phyloP scores from a whole-genome alignment of 2,113 vertebrate genomes.

The Elgaria multicarinata region DNA sequence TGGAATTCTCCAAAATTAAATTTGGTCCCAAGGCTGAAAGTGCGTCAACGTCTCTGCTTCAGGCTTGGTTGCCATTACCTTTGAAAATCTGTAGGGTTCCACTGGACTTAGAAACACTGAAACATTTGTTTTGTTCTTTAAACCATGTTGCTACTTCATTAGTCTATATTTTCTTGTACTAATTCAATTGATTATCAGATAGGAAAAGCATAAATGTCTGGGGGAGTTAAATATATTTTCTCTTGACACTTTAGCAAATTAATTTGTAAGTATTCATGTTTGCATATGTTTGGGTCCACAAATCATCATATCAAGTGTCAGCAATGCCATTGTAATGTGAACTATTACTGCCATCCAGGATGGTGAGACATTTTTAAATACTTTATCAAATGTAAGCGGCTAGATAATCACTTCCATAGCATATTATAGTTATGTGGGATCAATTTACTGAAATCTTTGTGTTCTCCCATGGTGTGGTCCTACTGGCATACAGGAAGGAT shows the following conservation, averaged over 20 bases:
- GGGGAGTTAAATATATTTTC: conserved; percentile 28
- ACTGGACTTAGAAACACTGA: background rate
- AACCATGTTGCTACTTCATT: background rate
- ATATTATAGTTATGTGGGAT: conserved; percentile 25
- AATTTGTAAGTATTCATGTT: conserved; percentile 58
- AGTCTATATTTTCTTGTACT: background rate
- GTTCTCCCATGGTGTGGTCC: background rate
- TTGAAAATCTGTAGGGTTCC: accelerated
- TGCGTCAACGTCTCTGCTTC: no score
- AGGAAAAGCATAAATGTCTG: conserved; percentile 18
- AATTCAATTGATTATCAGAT: conserved; percentile 44
- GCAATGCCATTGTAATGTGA: conserved; percentile 52
- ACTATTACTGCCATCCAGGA: conserved; percentile 42
- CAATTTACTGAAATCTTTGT: conserved; percentile 16
- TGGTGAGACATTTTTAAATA: conserved; percentile 36
- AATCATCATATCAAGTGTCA: conserved; percentile 37
- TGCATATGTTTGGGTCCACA: conserved; percentile 55
- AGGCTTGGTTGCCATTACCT: background rate
- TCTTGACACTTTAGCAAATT: conserved; percentile 60
- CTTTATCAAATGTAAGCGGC: conserved; percentile 41
- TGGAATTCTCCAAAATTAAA: no score
- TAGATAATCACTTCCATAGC: conserved; percentile 41
- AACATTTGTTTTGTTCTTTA: background rate
- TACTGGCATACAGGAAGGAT: background rate
- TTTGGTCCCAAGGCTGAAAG: no score